Conservation (phyloP, 2,113 vertebrate species). For the Sander lucioperca region DNA sequence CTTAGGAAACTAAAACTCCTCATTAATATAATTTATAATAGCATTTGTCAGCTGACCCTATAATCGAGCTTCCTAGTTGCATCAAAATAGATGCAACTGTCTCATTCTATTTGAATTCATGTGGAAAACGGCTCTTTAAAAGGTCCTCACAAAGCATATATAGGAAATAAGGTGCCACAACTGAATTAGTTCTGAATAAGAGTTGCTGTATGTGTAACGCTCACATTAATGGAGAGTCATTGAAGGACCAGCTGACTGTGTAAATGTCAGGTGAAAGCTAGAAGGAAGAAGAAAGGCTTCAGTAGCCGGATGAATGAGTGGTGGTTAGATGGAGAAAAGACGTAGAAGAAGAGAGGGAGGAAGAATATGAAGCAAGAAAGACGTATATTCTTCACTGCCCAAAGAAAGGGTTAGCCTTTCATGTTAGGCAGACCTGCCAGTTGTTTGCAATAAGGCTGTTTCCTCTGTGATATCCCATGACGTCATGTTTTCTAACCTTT, state of each 20-base stretch:
- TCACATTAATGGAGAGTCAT: not conserved
- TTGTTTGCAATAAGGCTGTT: not conserved
- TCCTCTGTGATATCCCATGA: constrained; percentile 7
- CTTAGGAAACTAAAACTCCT: not conserved
- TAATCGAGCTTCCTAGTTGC: not conserved
- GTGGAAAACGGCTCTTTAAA: not conserved
- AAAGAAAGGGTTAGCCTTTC: constrained; percentile 30
- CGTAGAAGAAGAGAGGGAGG: not conserved
- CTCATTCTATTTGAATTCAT: constrained; percentile 5
- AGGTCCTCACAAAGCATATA: not conserved
- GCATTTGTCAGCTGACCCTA: not conserved
- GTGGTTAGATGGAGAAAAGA: not conserved
- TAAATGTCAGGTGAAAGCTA: constrained; percentile 50
- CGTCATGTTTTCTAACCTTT: constrained; percentile 53
- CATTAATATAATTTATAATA: not conserved
- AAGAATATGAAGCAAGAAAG: not conserved
- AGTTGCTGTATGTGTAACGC: not conserved
- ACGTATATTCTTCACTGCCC: constrained; percentile 2
- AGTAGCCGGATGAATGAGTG: constrained; percentile 12
- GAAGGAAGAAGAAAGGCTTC: constrained; percentile 10
- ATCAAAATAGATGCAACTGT: not conserved
- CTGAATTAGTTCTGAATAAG: not conserved
- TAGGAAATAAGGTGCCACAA: not conserved
- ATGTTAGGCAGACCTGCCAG: constrained; percentile 13
- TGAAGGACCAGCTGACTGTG: constrained; percentile 40